Base-by-base conservation (phyloP, 2,888 invertebrate genomes). In the Sthenelais limicola region DNA sequence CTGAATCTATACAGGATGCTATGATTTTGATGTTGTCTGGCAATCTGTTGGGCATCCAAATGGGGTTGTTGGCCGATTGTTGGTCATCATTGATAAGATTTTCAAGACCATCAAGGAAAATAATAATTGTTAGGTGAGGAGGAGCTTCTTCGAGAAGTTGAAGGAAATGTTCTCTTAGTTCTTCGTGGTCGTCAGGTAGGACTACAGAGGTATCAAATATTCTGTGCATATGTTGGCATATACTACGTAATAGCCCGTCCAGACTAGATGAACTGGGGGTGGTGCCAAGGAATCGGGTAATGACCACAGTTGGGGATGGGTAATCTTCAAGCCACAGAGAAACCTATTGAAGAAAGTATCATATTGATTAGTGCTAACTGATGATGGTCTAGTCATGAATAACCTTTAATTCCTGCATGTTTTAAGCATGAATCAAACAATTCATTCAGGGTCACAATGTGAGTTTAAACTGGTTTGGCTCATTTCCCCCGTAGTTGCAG, bases 11-110 rank as follows among this genome's bases (percentile, higher is more conserved):
- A 15, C 38, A 38, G 18, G 38, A 26, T 3, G 43, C 38, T 1
- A 62, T 62, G 38, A 62, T 35, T 38, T 62, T 62, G n/a, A 62
- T 24, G 38, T 62, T 62, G 38, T 62, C 62, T 9, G 62, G 62
- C 2, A 62, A 43, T 15, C 62, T 35, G 62, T 62, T 62, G 9
- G 62, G 62, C 3, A 62, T 24, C 62, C 62, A 62, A n/a, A n/a
- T n/a, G n/a, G n/a, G n/a, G 38, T 62, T 35, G 24, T 38, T 7
- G 35, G 35, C n/a, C 38, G 35, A 43, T 1, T 35, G 26, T 15
- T 18, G 38, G 2, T 35, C 38, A 35, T 62, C 62, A 21, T 24
- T 43, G 12, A 24, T 62, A 4, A 62, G 62, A 26, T 35, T 24
- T 7, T 62, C 62, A 9, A 62, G 35, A 5, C 38, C 4, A 43